Evolutionary conservation across 2,113 vertebrate genomes (phyloP), one percentile per base, ranked within the genome.

Genomic region (Mohoua ochrocephala): DNA sequence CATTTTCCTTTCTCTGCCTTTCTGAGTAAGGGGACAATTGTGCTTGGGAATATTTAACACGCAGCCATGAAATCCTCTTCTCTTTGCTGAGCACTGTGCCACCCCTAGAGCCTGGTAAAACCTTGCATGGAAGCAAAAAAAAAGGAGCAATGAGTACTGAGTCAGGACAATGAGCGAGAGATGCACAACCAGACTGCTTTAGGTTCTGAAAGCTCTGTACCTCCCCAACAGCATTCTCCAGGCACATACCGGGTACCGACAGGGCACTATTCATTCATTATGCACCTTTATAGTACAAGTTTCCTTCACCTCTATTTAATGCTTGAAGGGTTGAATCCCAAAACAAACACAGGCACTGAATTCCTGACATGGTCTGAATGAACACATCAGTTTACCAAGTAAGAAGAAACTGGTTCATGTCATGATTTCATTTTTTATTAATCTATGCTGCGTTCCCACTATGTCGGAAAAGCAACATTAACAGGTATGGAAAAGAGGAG

Each of bases 221-320:
- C 6, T 11, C 26, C 14, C 24, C 17, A 11, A 1, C 5, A 2
- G 44, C 19, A 33, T 56, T 47, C 64, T 57, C 41, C 41, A 74
- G 37, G 31, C 28, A 89, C 3, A 2, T 12, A 27, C 17, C 49
- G 5, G 19, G 33, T 23, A 64, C 60, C 60, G 69, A 35, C 28
- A 73, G 23, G 21, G 18, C 53, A 21, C 16, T 30, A 30, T 3
- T 65, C 24, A 35, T 60, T 71, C 30, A 42, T 37, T 22, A 41
- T 4, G 15, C 11, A 45, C 13, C 30, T 78, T 49, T 3, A n/a
- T 0, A 67, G 26, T 0, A 3, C n/a, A 74, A 35, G n/a, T 28
- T 87, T 44, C 31, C 17, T 61, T 49, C 42, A 28, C 3, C 5
- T 44, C 27, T 50, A 15, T 23, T 65, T 64, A 30, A 89, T 53